Evolutionary conservation across 1,140 invertebrate genomes (phyloP), one percentile per base, ranked within the genome.

Genomic region (Sogatella furcifera): DNA sequence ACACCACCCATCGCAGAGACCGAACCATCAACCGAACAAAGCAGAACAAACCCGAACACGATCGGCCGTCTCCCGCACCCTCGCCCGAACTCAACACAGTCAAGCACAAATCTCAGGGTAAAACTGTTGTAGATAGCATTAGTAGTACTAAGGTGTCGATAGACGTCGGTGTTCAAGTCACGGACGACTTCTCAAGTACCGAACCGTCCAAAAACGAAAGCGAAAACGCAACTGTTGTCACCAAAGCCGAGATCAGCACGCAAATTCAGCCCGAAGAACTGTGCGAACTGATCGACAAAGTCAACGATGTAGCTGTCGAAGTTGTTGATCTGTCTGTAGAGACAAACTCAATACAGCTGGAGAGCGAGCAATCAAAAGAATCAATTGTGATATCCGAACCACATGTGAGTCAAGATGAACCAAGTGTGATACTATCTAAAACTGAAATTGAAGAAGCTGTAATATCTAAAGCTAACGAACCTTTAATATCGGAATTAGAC

Each of bases 131-230:
- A 38, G 34, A 38, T 54, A 54, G 52, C n/a, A 21, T 24, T 54
- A 54, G 34, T 24, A 38, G 34, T 38, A 38, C 8, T 38, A 38
- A 38, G 34, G 49, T 28, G 49, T 58, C 56, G 28, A 38, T 42
- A n/a, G 63, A 66, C 46, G 58, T 65, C 19, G 64, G 59, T 14
- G 57, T 67, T 8, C 64, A 67, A 55, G 64, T 62, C 17, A 59
- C 49, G 17, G 59, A 60, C 17, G 59, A 66, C 17, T 34, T 60
- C 21, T 22, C 52, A 22, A 14, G 17, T 22, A 15, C 41, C 5
- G 31, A 17, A 42, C 24, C 17, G 6, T 52, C 34, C 34, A 38
- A 38, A 38, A 38, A 38, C 34, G 34, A 38, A 38, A 38, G 34
- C 11, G 34, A 38, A 38, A 38, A 38, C 34, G 8, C 34, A 10